Conservation (phyloP, 2,797 vertebrate species). For the Xenops minutus region DNA sequence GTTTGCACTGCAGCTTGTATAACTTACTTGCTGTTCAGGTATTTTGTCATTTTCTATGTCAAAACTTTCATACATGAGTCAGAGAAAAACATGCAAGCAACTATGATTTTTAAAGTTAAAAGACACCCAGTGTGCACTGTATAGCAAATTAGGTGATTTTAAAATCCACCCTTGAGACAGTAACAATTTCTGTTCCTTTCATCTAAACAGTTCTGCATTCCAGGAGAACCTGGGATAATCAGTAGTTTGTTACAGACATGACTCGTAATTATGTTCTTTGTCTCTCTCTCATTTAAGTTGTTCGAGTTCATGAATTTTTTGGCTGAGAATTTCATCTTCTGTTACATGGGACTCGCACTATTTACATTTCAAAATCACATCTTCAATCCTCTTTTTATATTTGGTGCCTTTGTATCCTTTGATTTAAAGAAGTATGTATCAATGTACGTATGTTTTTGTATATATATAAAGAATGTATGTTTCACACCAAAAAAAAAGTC, state of each 20-base stretch:
- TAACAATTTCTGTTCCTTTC: not conserved
- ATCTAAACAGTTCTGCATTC: not conserved
- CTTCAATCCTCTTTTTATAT: conserved; percentile 85
- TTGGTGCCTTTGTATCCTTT: conserved; percentile 88
- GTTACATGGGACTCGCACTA: conserved; percentile 86
- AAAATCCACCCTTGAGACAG: not conserved
- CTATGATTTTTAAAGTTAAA: not conserved
- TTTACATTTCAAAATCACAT: conserved; percentile 85
- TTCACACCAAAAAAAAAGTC: not conserved
- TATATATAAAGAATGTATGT: not conserved
- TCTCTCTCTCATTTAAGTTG: conserved; percentile 81
- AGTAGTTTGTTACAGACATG: not conserved
- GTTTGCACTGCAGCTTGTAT: not conserved
- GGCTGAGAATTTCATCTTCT: conserved; percentile 89
- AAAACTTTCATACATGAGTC: not conserved
- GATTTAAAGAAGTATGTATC: not conserved
- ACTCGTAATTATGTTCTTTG: conserved; percentile 25
- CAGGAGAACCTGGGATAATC: not conserved
- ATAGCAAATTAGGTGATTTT: not conserved
- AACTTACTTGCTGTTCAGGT: not conserved
- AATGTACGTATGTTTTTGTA: accelerated
- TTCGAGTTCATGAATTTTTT: conserved; percentile 90
- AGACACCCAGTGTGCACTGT: not conserved
- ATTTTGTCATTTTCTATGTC: not conserved
- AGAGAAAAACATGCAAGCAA: not conserved